Percentiles rank a stretch among this genome's conserved stretches.
Conservation (phyloP, 2,888 invertebrate species). For the Masnerella sp. region DNA sequence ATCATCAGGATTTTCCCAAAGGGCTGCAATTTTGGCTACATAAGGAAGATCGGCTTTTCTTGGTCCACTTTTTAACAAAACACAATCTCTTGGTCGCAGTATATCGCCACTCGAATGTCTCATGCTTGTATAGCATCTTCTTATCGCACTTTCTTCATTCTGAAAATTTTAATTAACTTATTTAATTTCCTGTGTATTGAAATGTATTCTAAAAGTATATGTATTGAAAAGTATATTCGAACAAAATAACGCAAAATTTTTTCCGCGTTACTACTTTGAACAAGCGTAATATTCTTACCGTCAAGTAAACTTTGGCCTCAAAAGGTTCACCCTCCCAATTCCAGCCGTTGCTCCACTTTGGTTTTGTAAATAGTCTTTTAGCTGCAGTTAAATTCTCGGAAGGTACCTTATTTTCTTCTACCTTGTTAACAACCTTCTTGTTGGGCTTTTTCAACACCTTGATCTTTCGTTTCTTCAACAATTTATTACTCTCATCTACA, state of each 20-base stretch:
- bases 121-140: constrained; percentile 94
- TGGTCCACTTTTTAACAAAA: constrained; percentile 91
- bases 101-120: constrained; percentile 90
- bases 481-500: constrained; percentile 61
- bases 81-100: constrained; percentile 92
- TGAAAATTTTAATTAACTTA: too few species aligned
- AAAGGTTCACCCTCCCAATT: constrained; percentile 92
- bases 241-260: too few species aligned
- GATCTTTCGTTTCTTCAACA: constrained; percentile 76
- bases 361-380: constrained; percentile 79
- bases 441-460: constrained; percentile 72
- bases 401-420: constrained; percentile 68
- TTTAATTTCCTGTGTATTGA: too few species aligned
- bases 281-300: constrained; percentile 82
- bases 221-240: too few species aligned
- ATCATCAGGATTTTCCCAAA: constrained; percentile 97
- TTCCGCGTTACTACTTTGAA: too few species aligned
- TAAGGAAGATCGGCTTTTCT: constrained; percentile 92
- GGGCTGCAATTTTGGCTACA: constrained; percentile 94
- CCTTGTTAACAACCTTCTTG: constrained; percentile 74
- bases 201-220: not conserved
- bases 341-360: constrained; percentile 95
- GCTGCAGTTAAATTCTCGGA: constrained; percentile 74
- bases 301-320: constrained; percentile 90
- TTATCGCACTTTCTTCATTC: constrained; percentile 87